Evolutionary conservation across 2,888 invertebrate genomes (phyloP), one percentile per base, ranked within the genome.

Genomic region (Parthenolecanium corni): DNA sequence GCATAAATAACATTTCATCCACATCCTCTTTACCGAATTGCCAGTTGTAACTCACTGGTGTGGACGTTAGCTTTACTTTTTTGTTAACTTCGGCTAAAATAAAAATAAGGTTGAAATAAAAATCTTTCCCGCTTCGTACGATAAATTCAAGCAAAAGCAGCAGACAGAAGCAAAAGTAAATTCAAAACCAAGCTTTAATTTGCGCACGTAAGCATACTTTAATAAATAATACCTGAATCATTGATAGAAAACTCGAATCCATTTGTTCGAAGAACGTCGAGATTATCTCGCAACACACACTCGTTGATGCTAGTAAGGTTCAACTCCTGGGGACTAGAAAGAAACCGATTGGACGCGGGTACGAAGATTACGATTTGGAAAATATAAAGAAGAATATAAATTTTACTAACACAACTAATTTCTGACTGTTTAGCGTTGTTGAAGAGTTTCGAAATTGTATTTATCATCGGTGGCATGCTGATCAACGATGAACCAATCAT

Each of bases 391-490:
- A 38, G 9, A 42, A 65, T n/a, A n/a, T n/a, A n/a, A n/a, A n/a
- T n/a, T n/a, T n/a, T 64, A 78, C 82, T 77, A 75, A 89, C 89
- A 83, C 78, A 24, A 96, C 86, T 47, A 97, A 78, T 71, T 82
- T 83, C 74, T 98, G 97, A 70, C 82, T 85, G 65, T 89, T 84
- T 61, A 97, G 75, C 64, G 84, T 82, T 0, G 80, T 72, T 92
- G 90, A 65, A 97, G 77, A 66, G 82, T 84, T 76, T 99, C 98
- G 76, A 94, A 98, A 76, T 96, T 96, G 74, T 85, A 96, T 74
- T 96, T 97, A 76, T 98, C 97, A 75, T 98, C 97, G 5, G 89
- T 86, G 5, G 98, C 98, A 78, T 99, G 98, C 75, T 99, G 98
- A 76, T 99, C 98, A 65, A 99, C 83, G 65, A 99, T 94, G 73